phyloP scores from a whole-genome alignment of 2,113 vertebrate genomes.

The Tragelaphus buxtoni region DNA sequence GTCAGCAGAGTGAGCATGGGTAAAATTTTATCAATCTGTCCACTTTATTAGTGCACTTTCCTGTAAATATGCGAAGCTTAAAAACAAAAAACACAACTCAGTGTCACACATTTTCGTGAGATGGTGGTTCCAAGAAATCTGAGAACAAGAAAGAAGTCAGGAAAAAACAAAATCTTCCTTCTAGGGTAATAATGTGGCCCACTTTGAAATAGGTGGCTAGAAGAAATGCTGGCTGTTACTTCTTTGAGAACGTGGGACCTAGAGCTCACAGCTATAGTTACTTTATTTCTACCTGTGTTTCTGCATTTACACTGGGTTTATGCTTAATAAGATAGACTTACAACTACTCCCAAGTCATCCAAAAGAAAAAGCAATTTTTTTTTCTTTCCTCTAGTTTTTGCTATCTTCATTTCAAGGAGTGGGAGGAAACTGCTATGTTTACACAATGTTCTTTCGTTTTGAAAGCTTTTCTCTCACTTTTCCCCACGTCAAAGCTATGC shows the following conservation, averaged over 20 bases:
- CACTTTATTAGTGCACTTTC: neutral
- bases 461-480: conserved; percentile 47
- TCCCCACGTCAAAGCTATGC: conserved; percentile 39
- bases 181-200: neutral
- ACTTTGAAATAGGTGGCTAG: neutral
- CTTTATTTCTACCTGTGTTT: neutral
- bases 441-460: conserved; percentile 45
- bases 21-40: neutral
- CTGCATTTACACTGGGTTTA: neutral
- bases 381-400: conserved; percentile 15
- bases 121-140: neutral
- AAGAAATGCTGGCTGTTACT: neutral
- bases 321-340: neutral
- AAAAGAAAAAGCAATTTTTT: conserved; percentile 2
- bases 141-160: neutral
- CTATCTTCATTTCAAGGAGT: conserved; percentile 44
- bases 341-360: neutral
- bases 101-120: neutral
- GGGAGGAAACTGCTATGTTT: conserved; percentile 53
- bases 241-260: neutral
- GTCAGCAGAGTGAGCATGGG: conserved; percentile 36
- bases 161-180: neutral
- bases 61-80: neutral
- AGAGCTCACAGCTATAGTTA: neutral
- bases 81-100: neutral